Evolutionary conservation across 2,113 vertebrate species (phyloP).

Genomic region (Onychostoma macrolepis): DNA sequence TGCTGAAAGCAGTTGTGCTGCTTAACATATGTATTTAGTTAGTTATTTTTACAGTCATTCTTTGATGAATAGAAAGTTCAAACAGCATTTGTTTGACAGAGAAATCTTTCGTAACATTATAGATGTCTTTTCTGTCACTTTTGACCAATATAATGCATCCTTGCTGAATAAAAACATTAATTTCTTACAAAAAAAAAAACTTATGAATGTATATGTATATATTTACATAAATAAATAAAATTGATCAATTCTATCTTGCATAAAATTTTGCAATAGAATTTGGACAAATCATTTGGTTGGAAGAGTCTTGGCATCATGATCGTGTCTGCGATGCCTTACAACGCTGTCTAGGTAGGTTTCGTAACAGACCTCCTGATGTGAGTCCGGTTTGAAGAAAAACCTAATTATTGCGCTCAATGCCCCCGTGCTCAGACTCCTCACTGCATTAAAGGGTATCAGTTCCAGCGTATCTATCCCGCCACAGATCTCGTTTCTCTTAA

Average conservation of each 20-base stretch:
- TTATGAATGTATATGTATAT: no score
- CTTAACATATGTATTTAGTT: not conserved
- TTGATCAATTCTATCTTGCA: not conserved
- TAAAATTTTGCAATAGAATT: not conserved
- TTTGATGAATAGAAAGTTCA: not conserved
- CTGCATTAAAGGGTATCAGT: slow-evolving; percentile 41
- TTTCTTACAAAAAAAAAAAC: not conserved
- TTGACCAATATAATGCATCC: not conserved
- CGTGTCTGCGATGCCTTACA: not conserved
- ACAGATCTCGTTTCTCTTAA: slow-evolving; percentile 43
- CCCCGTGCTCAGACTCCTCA: not conserved
- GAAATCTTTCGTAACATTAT: not conserved
- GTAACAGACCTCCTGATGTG: slow-evolving; percentile 11
- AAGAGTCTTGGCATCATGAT: not conserved
- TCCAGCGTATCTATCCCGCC: slow-evolving; percentile 11
- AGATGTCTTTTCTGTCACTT: not conserved
- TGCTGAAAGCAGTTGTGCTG: not conserved
- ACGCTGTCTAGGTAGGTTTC: not conserved
- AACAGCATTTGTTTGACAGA: no score
- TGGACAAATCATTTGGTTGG: not conserved
- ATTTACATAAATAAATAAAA: not conserved
- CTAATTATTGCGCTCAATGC: slow-evolving; percentile 4
- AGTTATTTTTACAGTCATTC: not conserved
- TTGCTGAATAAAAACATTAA: not conserved
- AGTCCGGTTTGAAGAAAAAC: slow-evolving; percentile 13